Evolutionary conservation across 2,797 vertebrate genomes (phyloP).

Genomic region (Zenarchopterus dispar): DNA sequence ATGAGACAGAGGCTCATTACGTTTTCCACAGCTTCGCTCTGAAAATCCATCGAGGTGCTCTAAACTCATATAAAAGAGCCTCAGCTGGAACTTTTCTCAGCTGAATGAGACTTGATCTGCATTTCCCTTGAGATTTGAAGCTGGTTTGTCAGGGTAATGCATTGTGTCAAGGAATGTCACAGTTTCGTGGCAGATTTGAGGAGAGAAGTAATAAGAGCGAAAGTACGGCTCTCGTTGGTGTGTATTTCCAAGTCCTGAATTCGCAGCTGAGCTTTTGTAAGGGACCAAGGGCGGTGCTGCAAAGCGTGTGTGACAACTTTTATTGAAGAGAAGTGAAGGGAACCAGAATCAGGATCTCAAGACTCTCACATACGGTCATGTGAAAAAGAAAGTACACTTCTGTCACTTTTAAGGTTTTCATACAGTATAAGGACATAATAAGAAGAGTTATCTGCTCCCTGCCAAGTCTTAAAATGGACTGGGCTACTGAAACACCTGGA

Average conservation of each 20-base stretch:
- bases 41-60: constrained; percentile 37
- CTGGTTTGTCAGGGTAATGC: constrained; percentile 31
- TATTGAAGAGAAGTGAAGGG: constrained; percentile 22
- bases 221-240: constrained; percentile 6
- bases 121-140: constrained; percentile 35
- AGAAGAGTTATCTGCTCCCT: too few relatives aligned
- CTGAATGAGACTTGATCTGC: constrained; percentile 30
- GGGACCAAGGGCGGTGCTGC: constrained; percentile 27
- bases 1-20: constrained; percentile 57
- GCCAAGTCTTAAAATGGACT: too few relatives aligned
- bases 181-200: constrained; percentile 1
- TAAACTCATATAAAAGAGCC: constrained; percentile 30
- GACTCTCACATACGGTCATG: constrained; percentile 2
- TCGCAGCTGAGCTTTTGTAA: constrained; percentile 45
- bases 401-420: too few relatives aligned
- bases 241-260: constrained; percentile 33
- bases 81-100: constrained; percentile 35
- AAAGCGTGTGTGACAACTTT: constrained; percentile 36
- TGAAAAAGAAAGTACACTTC: too few relatives aligned
- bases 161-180: constrained; percentile 25
- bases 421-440: too few relatives aligned
- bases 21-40: constrained; percentile 33
- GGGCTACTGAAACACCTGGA: too few relatives aligned
- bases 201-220: constrained; percentile 20
- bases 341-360: constrained; percentile 24